These are phyloP conservation scores for Caenorhabditis latens DNA, from an alignment of 1,140 invertebrate genomes.

Conservation along the genomic window DNA sequence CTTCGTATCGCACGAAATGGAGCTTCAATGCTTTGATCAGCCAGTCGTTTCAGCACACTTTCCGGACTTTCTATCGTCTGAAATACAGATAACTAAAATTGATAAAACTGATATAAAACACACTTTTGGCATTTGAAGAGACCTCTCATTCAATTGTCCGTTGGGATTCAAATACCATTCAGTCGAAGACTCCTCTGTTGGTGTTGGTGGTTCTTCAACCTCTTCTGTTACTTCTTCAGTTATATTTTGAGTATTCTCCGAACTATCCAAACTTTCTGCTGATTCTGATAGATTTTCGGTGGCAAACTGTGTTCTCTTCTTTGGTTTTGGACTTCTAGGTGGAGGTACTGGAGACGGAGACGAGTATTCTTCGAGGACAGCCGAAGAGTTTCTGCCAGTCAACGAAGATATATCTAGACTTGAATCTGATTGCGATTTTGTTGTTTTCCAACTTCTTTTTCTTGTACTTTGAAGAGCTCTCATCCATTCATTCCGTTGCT, in stretches of 20 bases:
- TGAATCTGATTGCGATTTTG: constrained; percentile 37
- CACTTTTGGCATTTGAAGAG: constrained; percentile 65
- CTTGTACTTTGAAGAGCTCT: constrained; percentile 61
- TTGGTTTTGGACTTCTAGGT: constrained; percentile 40
- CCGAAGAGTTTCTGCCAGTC: constrained; percentile 24
- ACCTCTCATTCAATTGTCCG: constrained; percentile 64
- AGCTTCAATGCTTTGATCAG: constrained; percentile 37
- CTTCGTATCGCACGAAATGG: constrained; percentile 38
- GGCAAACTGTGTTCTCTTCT: constrained; percentile 20
- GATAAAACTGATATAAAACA: not conserved
- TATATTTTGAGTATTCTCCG: not conserved
- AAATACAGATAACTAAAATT: not conserved
- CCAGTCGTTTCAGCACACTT: constrained; percentile 16
- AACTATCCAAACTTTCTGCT: not conserved
- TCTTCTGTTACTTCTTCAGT: constrained; percentile 6
- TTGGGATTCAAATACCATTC: constrained; percentile 66
- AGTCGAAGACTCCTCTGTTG: constrained; percentile 35
- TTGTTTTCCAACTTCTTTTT: constrained; percentile 43
- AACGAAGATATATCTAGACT: constrained; percentile 34
- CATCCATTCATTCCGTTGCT: constrained; percentile 64
- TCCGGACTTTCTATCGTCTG: constrained; percentile 35
- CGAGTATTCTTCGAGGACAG: constrained; percentile 40
- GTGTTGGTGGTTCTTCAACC: constrained; percentile 3
- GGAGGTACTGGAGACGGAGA: constrained; percentile 15
- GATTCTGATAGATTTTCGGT: not conserved